These are phyloP conservation scores for Cinclus mexicanus DNA, from an alignment of 2,113 vertebrate species.

Conservation along the genomic window DNA sequence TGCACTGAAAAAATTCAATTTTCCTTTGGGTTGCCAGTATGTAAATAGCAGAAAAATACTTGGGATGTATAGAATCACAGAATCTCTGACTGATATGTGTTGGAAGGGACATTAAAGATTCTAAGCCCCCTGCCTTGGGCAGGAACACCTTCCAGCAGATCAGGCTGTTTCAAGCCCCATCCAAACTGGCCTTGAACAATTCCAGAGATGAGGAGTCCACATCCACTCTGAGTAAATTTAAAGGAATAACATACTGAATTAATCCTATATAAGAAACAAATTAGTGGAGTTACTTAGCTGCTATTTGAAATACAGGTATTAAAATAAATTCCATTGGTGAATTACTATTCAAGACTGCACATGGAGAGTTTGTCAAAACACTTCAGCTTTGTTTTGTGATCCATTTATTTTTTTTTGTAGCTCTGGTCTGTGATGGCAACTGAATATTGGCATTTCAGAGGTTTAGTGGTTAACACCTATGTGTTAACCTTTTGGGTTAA, in stretches of 20 bases:
- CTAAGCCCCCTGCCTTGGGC: not conserved
- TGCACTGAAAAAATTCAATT: not conserved
- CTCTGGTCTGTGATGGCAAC: not conserved
- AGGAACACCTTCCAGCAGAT: not conserved
- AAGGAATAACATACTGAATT: not conserved
- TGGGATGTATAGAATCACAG: not conserved
- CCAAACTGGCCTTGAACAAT: not conserved
- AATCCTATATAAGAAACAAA: not conserved
- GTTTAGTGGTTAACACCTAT: slow-evolving; percentile 82
- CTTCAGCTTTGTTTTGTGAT: not conserved
- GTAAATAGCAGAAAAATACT: not conserved
- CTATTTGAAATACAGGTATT: not conserved
- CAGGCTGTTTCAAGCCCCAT: not conserved
- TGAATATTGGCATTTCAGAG: slow-evolving; percentile 31
- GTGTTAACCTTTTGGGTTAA: slow-evolving; percentile 32
- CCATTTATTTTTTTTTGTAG: not conserved
- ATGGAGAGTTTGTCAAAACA: not conserved
- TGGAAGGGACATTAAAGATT: not conserved
- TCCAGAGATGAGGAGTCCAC: not conserved
- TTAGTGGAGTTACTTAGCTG: not conserved
- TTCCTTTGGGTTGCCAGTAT: not conserved
- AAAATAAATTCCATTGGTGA: not conserved
- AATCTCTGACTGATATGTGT: not conserved
- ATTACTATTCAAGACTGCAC: not conserved
- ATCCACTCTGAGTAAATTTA: not conserved